A percentile compares a stretch with the other conserved stretches of the same genome.
These are phyloP conservation scores for Polia nebulosa DNA, from an alignment of 2,888 invertebrate genomes.

Conservation along the genomic window DNA sequence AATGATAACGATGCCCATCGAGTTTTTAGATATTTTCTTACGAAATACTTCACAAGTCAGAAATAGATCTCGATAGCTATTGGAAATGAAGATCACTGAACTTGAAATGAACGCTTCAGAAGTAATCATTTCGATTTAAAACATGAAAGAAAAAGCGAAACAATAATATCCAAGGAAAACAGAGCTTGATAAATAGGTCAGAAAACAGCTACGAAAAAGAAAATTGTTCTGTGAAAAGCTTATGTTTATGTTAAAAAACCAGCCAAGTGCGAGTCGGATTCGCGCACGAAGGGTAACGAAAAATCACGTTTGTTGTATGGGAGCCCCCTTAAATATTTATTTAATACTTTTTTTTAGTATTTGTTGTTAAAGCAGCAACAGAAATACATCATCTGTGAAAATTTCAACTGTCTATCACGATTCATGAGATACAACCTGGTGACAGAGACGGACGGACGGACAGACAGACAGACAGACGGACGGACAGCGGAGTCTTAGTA, in stretches of 20 bases:
- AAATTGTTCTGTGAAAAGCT: conserved; percentile 25
- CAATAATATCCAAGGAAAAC: conserved; percentile 18
- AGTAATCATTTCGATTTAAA: background rate
- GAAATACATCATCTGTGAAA: no score
- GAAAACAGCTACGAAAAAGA: conserved; percentile 9
- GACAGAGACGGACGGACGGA: no score
- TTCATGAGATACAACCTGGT: no score
- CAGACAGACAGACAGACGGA: no score
- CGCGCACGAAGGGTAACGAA: no score
- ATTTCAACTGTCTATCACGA: no score
- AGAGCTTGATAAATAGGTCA: conserved; percentile 27
- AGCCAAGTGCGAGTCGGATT: no score
- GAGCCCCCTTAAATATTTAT: no score
- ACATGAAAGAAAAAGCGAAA: conserved; percentile 11
- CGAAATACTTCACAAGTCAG: background rate
- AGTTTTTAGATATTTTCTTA: conserved; percentile 14
- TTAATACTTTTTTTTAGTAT: no score
- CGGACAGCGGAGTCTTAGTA: no score
- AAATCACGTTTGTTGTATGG: no score
- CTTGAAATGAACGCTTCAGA: background rate
- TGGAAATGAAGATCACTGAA: background rate
- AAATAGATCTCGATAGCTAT: background rate
- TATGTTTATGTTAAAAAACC: conserved; percentile 20
- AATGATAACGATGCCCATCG: conserved; percentile 15
- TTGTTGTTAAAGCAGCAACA: no score